A percentile compares a stretch with the other conserved stretches of the same genome.
Evolutionary conservation across 2,888 invertebrate species (phyloP).

Genomic region (Aphodius granarius): DNA sequence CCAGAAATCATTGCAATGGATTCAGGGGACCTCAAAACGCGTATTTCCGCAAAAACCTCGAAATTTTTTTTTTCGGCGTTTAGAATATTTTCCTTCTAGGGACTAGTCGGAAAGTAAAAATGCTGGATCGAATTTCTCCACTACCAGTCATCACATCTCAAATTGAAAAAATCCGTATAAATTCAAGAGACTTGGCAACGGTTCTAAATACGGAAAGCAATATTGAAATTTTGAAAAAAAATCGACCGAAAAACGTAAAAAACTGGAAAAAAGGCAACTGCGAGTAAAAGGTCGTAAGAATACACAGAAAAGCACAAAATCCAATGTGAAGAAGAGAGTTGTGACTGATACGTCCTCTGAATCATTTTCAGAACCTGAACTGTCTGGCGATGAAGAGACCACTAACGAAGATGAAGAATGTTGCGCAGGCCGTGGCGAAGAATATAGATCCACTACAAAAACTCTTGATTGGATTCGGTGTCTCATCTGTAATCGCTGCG

Average conservation of each 20-base stretch:
- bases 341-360: not conserved
- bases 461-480: constrained; percentile 14
- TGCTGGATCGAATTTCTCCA: too few relatives aligned
- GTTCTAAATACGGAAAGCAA: not conserved
- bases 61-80: too few relatives aligned
- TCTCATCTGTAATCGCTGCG: not conserved
- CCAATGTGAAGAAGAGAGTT: not conserved
- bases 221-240: too few relatives aligned
- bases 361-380: not conserved
- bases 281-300: too few relatives aligned
- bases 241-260: too few relatives aligned
- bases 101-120: too few relatives aligned
- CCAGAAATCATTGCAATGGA: too few relatives aligned
- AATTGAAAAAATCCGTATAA: not conserved
- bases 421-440: constrained; percentile 12
- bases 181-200: not conserved
- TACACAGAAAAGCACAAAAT: constrained; percentile 1
- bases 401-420: constrained; percentile 16
- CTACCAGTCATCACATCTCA: too few relatives aligned
- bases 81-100: too few relatives aligned
- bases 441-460: constrained; percentile 11
- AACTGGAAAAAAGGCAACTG: not conserved
- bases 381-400: constrained; percentile 4
- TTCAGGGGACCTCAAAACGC: too few relatives aligned
- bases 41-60: too few relatives aligned